A percentile compares a stretch with the other conserved stretches of the same genome.
phyloP scores from a whole-genome alignment of 2,888 invertebrate species.

The Pandemis corylana region DNA sequence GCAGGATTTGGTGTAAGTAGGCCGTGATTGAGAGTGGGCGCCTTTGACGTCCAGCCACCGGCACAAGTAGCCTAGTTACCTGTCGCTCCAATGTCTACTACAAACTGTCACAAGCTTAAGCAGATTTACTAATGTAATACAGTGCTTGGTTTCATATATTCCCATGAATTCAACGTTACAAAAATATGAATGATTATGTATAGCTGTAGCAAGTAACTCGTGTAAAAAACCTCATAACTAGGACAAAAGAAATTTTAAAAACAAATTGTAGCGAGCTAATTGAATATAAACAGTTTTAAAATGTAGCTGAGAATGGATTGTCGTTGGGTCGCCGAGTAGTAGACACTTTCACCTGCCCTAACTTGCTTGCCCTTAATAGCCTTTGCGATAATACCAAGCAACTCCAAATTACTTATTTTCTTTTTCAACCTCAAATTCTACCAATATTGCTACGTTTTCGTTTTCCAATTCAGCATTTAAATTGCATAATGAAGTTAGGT shows the following conservation, averaged over 20 bases:
- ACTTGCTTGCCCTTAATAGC: constrained; percentile 43
- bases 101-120: background rate
- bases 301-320: constrained; percentile 25
- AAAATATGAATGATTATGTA: background rate
- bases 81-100: background rate
- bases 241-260: background rate
- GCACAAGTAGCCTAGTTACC: background rate
- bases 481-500: background rate
- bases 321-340: constrained; percentile 12
- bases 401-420: constrained; percentile 24
- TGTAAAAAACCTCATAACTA: background rate
- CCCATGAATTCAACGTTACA: background rate
- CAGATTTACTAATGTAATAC: background rate
- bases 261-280: constrained; percentile 4
- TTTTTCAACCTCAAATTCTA: constrained; percentile 19
- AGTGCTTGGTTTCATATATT: background rate
- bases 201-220: background rate
- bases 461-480: background rate
- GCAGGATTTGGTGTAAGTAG: constrained; percentile 19
- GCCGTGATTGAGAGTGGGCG: constrained; percentile 6
- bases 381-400: constrained; percentile 28
- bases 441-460: background rate
- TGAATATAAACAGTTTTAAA: constrained; percentile 20
- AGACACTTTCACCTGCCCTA: constrained; percentile 42
- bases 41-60: constrained; percentile 1